Evolutionary conservation across 1,140 invertebrate genomes (phyloP), one percentile per base, ranked within the genome.

Genomic region (Condylostylus longicornis): DNA sequence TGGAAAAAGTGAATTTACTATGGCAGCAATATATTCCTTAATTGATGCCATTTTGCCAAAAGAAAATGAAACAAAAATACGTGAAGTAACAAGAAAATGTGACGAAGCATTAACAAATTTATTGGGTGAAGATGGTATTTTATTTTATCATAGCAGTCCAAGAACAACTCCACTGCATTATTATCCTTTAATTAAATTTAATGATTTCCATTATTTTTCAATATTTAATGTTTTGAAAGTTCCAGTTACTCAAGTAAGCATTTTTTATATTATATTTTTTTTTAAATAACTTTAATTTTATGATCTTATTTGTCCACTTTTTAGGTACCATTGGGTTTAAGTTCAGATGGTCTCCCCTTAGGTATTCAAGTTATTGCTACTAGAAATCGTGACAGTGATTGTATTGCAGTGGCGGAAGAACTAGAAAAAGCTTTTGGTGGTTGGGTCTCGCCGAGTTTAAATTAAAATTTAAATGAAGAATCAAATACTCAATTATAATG

Each of bases 121-220:
- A 36, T 65, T 94, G 10, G 75, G 77, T 13, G 63, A 78, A 3
- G 70, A 90, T 62, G 86, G 83, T 1, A 74, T 97, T 7, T 63
- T 96, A 4, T 51, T 96, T 22, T 93, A 82, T 59, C 87, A 89
- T 17, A 77, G 81, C 2, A 75, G 79, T 40, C 85, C 90, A 1
- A 68, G 67, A 14, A 62, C 80, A n/a, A 87, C 89, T 1, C 79
- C 77, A 5, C 85, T 87, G 54, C 90, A 95, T 63, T 79, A 81
- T 53, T 71, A 80, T 31, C 70, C 81, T 22, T 69, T 87, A 42
- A 63, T 87, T 3, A 73, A 80, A 35, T 79, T 85, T 2, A 83
- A 73, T 51, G 93, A 95, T 63, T 93, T 91, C 62, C 69, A 74
- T 6, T 90, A 94, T 58, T 90, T 84, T 60, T 79, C 74, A 18